Conservation (phyloP, 2,113 vertebrate genomes). For the Conger conger region DNA sequence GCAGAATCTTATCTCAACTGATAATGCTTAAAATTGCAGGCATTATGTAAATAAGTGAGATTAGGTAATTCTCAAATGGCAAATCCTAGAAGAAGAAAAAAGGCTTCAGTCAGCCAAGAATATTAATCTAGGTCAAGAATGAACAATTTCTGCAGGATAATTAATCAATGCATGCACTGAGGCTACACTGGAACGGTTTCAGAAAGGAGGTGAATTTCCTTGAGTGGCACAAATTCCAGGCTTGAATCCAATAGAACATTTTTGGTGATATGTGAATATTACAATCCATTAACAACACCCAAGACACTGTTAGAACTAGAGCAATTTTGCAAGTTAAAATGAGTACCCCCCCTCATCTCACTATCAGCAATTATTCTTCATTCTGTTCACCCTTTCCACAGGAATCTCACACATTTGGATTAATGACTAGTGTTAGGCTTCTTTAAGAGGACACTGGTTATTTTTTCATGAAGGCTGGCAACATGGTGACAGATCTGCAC, state of each 20-base stretch:
- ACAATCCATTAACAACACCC: not conserved
- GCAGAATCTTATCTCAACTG: not conserved
- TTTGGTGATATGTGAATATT: not conserved
- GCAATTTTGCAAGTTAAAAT: too few relatives aligned
- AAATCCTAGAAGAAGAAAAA: not conserved
- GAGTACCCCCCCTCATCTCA: too few relatives aligned
- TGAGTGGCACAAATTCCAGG: not conserved
- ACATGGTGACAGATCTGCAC: too few relatives aligned
- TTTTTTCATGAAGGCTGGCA: too few relatives aligned
- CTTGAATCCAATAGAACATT: not conserved
- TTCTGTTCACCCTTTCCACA: too few relatives aligned
- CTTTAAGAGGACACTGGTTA: too few relatives aligned
- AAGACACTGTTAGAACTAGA: too few relatives aligned
- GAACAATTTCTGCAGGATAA: not conserved
- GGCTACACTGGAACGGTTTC: not conserved
- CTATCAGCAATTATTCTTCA: too few relatives aligned
- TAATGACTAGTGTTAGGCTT: too few relatives aligned
- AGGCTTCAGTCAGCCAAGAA: not conserved
- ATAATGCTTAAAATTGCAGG: not conserved
- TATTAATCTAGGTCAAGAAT: not conserved
- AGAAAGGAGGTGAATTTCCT: not conserved
- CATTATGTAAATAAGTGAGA: not conserved
- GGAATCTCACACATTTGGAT: too few relatives aligned
- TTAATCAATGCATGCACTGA: not conserved
- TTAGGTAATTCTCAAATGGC: not conserved